Percentiles rank a stretch among this genome's conserved stretches.
phyloP scores from a whole-genome alignment of 1,140 invertebrate species.

The Drosophila tani region DNA sequence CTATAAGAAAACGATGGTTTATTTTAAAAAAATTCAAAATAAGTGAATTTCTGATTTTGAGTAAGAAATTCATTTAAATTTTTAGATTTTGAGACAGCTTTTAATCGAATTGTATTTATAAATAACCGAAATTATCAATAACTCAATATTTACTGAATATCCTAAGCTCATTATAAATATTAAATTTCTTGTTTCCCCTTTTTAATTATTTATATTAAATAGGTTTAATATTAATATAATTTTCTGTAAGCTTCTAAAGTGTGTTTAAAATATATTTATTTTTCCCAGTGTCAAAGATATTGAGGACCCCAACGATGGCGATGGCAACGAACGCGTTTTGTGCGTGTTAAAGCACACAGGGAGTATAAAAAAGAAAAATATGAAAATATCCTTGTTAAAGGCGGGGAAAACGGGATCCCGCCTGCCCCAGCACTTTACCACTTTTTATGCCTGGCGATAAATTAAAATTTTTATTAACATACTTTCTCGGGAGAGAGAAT shows the following conservation, averaged over 20 bases:
- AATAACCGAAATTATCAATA: no score
- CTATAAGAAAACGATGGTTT: not conserved
- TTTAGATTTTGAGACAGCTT: no score
- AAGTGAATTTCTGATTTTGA: no score
- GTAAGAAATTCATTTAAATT: no score
- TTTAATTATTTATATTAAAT: no score
- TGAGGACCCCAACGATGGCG: constrained; percentile 41
- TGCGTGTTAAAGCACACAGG: constrained; percentile 69
- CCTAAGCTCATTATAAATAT: no score
- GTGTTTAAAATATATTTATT: not conserved
- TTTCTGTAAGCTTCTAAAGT: no score
- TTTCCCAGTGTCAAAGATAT: constrained; percentile 8
- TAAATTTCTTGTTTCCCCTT: no score
- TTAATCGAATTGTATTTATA: no score
- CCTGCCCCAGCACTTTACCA: constrained; percentile 47
- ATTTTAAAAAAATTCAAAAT: not conserved
- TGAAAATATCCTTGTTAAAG: constrained; percentile 51
- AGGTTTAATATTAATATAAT: no score
- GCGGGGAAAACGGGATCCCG: constrained; percentile 6
- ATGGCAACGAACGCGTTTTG: constrained; percentile 73
- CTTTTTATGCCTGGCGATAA: constrained; percentile 67
- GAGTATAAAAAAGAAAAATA: constrained; percentile 56
- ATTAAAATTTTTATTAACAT: constrained; percentile 79
- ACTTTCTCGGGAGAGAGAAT: constrained; percentile 36
- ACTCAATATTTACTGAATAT: no score